Percentiles rank a stretch among this genome's conserved stretches.
These are phyloP conservation scores for Leptobrachium leishanense DNA, from an alignment of 2,113 vertebrate genomes.

Conservation along the genomic window DNA sequence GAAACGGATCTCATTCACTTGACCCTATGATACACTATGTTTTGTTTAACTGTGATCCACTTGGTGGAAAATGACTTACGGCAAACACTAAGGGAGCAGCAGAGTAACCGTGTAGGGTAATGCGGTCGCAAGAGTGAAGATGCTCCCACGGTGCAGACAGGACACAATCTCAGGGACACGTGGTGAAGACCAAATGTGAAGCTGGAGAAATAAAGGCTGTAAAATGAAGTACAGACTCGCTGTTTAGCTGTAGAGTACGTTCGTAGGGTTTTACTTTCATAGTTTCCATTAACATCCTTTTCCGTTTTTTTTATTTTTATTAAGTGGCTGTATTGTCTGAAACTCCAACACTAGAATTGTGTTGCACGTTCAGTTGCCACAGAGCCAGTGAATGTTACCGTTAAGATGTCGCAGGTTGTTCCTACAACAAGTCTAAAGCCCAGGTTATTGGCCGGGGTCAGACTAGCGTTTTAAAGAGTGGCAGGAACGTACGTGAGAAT, in stretches of 20 bases:
- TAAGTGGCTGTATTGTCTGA: not conserved
- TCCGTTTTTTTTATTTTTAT: not conserved
- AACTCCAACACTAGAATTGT: not conserved
- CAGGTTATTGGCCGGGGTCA: too few relatives aligned
- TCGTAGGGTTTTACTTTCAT: not conserved
- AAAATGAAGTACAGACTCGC: not conserved
- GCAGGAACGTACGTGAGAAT: too few relatives aligned
- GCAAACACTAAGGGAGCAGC: not conserved
- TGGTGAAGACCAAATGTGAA: not conserved
- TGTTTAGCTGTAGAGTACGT: not conserved
- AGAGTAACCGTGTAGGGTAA: not conserved
- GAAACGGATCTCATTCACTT: not conserved
- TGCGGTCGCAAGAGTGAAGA: not conserved
- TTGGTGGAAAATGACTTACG: not conserved
- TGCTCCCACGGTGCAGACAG: not conserved
- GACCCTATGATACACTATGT: not conserved
- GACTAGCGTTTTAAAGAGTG: too few relatives aligned
- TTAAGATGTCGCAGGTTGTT: too few relatives aligned
- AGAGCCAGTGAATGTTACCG: not conserved
- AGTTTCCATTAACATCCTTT: too few relatives aligned
- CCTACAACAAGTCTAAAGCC: too few relatives aligned
- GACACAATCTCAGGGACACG: slow-evolving; percentile 4
- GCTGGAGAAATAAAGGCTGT: not conserved
- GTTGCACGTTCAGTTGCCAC: not conserved
- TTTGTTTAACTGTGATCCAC: not conserved